Evolutionary conservation across 2,797 vertebrate species (phyloP), one percentile per base, ranked within the genome.

Genomic region (Simalia tracyae): DNA sequence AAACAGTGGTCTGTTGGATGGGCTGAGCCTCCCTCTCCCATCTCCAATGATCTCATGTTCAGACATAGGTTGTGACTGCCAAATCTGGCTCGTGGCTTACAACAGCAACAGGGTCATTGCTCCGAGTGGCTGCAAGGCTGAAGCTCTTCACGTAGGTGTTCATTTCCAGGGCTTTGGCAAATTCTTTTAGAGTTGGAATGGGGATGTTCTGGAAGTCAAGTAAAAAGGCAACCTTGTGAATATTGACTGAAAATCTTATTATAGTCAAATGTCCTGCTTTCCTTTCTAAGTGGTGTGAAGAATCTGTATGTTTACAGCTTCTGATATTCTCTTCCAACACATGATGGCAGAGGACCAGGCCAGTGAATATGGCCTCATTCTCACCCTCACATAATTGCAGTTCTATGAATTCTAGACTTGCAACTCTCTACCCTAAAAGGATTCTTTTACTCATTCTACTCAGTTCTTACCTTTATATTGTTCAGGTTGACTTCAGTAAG

Each of bases 401-500:
- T 81, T 22, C 59, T 60, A 5, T 60, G 59, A 60, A 60, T 19
- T 46, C 72, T 42, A 42, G 22, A 1, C 1, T 22, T 42, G 3
- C 0, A 36, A 76, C 9, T 17, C 84, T 28, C 57, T 86, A 1
- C 85, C 42, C 46, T 15, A 28, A 19, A 66, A 72, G 7, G 19
- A 56, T 24, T 84, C 94, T 50, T 81, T 60, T 59, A 14, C 36
- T 14, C 5, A 1, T 2, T 56, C 57, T 86, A 12, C 36, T 84
- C 31, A 89, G n/a, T 1, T 88, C 93, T 93, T 97, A 99, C 99
- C 98, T 99, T 99, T 89, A 99, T 99, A 95, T 99, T 99, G 97
- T 99, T 99, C 93, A 99, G 97, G 97, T 99, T 99, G 94, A 99
- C 98, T 97, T 99, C 99, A 46, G 97, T 97, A 94, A 99, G 98